phyloP scores from a whole-genome alignment of 2,797 vertebrate species.

The Rhabdomys pumilio region DNA sequence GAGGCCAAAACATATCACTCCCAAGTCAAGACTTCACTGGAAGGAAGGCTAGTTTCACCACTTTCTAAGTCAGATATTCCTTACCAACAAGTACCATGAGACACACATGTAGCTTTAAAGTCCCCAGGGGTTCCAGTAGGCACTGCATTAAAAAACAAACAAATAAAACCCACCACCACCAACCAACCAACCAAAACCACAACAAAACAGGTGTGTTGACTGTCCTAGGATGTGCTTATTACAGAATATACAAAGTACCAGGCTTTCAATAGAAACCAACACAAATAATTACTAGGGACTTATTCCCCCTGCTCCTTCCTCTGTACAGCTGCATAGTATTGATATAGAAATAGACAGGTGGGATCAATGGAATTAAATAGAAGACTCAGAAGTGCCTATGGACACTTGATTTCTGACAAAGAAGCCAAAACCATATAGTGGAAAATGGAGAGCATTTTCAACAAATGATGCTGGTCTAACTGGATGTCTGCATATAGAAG shows the following conservation, averaged over 20 bases:
- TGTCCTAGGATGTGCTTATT: background rate
- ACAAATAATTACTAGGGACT: background rate
- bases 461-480: background rate
- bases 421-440: background rate
- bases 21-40: background rate
- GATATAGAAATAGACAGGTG: background rate
- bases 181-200: background rate
- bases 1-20: slow-evolving; percentile 68
- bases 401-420: background rate
- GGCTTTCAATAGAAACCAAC: background rate
- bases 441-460: background rate
- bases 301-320: background rate
- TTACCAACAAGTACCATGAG: slow-evolving; percentile 28
- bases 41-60: background rate
- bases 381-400: background rate
- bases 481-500: background rate
- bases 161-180: background rate
- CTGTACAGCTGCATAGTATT: background rate
- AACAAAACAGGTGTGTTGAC: background rate
- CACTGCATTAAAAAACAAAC: background rate
- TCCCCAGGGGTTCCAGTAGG: background rate
- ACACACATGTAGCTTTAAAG: slow-evolving; percentile 1
- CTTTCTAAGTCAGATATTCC: background rate
- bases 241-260: background rate
- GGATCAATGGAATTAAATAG: background rate